phyloP scores from a whole-genome alignment of 2,797 vertebrate genomes.

The Arctocebus calabarensis region DNA sequence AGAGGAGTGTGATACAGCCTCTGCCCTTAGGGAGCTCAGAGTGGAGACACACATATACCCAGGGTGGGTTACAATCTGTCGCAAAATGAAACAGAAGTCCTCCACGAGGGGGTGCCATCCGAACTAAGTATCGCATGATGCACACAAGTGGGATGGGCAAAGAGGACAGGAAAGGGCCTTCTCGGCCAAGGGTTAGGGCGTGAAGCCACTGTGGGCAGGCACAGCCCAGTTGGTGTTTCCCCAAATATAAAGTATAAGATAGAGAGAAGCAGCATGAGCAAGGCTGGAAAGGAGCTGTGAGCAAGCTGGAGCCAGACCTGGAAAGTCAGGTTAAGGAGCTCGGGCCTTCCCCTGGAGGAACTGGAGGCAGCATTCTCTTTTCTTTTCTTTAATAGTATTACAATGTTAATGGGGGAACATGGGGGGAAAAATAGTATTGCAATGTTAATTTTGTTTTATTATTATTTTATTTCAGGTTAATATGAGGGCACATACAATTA shows the following conservation, averaged over 20 bases:
- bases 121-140: not conserved
- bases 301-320: not conserved
- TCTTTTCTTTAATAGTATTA: no score
- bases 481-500: no score
- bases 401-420: no score
- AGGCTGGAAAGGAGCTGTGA: not conserved
- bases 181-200: not conserved
- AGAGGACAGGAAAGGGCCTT: not conserved
- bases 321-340: not conserved
- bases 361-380: not conserved
- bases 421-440: no score
- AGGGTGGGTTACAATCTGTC: not conserved
- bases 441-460: no score
- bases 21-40: not conserved
- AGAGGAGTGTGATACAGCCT: not conserved
- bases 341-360: not conserved
- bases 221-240: not conserved
- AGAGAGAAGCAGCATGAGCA: not conserved
- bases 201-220: not conserved
- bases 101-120: not conserved
- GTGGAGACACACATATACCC: not conserved
- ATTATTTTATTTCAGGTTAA: no score
- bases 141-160: not conserved
- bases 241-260: not conserved
- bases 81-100: not conserved